Base-by-base conservation (phyloP, 2,888 invertebrate species). In the Balanococcus diminutus region DNA sequence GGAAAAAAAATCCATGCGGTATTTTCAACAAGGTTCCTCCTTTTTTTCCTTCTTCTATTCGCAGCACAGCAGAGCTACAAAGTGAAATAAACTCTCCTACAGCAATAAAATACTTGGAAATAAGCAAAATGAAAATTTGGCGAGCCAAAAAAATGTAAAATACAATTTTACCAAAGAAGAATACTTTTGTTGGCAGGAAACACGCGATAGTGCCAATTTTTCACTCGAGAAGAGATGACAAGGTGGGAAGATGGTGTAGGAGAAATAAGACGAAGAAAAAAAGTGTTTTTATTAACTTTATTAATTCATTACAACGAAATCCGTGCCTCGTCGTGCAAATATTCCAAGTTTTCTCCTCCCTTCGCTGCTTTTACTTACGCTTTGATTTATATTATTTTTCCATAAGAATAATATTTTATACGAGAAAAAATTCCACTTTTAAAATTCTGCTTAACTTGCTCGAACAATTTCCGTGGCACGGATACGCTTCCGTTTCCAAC, bases 271-370 rank as follows among this genome's bases (percentile, higher is more conserved):
- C 51, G 51, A 28, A 11, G 67, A 31, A 67, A 67, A 67, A 67
- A 67, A 67, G 4, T 22, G 16, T 67, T 19, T 25, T 31, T 67
- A 25, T 67, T 28, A 67, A 67, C 28, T 67, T 67, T 67, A 67
- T 75, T 75, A 75, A 75, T 75, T 75, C 75, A 75, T 75, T 75
- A 75, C 75, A 75, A 75, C 75, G 32, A 75, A 32, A 32, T 36
- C 75, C 32, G 61, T 67, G 28, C 61, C 61, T 25, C 0, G 75
- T 14, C 28, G 31, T 67, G 67, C 28, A 67, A 67, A 67, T 31
- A 19, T 28, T 28, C 28, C 67, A 9, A 67, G 67, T 9, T 31
- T 51, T 42, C 11, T 42, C 11, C 4, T 8, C 2, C 28, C n/a
- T 28, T 67, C 11, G n/a, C n/a, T n/a, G n/a, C n/a, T n/a, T n/a